A percentile compares a stretch with the other conserved stretches of the same genome.
Evolutionary conservation across 2,797 vertebrate species (phyloP).

Genomic region (Pangasius mekongensis): DNA sequence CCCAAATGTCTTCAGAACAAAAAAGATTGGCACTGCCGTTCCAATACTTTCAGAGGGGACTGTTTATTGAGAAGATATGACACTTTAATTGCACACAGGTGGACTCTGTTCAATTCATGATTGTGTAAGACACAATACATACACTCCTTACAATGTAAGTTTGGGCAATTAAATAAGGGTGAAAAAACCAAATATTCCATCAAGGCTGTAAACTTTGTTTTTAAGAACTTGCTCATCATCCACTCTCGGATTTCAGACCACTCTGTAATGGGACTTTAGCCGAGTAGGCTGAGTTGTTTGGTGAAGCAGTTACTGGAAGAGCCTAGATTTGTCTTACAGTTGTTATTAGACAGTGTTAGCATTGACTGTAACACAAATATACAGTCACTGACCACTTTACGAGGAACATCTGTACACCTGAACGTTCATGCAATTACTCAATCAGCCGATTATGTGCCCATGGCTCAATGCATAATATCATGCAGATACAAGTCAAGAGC

Average conservation of each 20-base stretch:
- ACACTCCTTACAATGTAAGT: too few relatives aligned
- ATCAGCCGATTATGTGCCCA: neutral
- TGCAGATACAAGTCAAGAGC: neutral
- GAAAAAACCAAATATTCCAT: neutral
- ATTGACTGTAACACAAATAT: neutral
- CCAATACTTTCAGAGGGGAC: neutral
- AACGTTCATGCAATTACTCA: neutral
- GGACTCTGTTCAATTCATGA: neutral
- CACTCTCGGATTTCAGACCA: neutral
- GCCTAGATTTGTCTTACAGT: neutral
- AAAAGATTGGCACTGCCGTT: neutral
- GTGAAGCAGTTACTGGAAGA: neutral
- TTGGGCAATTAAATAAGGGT: neutral
- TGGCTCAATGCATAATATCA: slow-evolving; percentile 5
- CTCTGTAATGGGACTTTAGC: neutral
- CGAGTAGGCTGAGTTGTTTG: too few relatives aligned
- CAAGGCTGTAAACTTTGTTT: neutral
- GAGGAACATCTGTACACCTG: neutral
- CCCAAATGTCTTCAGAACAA: neutral
- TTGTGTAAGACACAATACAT: neutral
- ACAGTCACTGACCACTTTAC: neutral
- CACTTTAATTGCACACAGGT: neutral
- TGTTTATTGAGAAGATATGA: neutral
- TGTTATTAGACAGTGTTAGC: neutral
- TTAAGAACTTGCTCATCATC: neutral